phyloP scores from a whole-genome alignment of 2,113 vertebrate species.

The Epinephelus lanceolatus region DNA sequence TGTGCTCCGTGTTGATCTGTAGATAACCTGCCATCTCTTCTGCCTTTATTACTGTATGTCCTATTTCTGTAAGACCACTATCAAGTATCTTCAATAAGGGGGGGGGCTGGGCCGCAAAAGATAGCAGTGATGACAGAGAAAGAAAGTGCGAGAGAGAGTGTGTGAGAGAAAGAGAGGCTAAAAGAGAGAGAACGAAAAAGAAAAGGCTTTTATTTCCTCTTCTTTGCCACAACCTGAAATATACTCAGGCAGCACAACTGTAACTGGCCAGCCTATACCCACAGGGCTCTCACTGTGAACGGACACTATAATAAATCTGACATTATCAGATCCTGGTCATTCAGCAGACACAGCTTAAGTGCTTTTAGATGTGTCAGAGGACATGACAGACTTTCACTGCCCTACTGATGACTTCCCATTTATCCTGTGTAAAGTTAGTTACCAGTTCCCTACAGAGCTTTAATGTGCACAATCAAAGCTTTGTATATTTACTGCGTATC shows the following conservation, averaged over 20 bases:
- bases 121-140: constrained; percentile 44
- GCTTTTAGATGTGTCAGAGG: constrained; percentile 78
- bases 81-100: constrained; percentile 57
- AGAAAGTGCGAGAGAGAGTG: constrained; percentile 16
- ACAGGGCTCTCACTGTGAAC: constrained; percentile 61
- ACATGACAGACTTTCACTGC: constrained; percentile 72
- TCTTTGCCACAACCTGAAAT: constrained; percentile 73
- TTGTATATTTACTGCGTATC: constrained; percentile 45
- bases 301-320: constrained; percentile 76
- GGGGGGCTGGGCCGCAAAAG: constrained; percentile 23
- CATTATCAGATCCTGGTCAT: constrained; percentile 77
- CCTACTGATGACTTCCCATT: constrained; percentile 68
- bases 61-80: constrained; percentile 54
- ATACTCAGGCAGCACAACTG: constrained; percentile 55
- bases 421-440: constrained; percentile 74
- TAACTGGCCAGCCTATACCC: constrained; percentile 56
- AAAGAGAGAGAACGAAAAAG: constrained; percentile 32
- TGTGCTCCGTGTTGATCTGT: constrained; percentile 48
- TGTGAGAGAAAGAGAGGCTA: neutral
- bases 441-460: constrained; percentile 61
- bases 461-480: constrained; percentile 49
- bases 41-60: constrained; percentile 51
- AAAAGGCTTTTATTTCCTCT: constrained; percentile 60
- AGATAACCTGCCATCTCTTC: constrained; percentile 58
- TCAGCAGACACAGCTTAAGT: constrained; percentile 76